Conservation (phyloP, 2,888 invertebrate genomes). For the Ecliptopera silaceata region DNA sequence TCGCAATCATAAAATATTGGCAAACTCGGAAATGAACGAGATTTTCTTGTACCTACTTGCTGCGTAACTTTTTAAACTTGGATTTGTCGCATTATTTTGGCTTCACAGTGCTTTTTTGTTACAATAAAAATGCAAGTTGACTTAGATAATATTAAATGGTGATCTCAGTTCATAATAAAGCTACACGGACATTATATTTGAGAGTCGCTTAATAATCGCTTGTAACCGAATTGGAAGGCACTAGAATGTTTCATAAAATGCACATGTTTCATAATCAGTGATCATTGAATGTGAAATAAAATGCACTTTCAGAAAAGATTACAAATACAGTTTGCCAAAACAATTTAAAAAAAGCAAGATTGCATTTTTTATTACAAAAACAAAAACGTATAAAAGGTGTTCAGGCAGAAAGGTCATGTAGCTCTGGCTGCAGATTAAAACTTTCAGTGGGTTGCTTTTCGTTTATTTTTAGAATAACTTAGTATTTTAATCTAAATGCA, state of each 20-base stretch:
- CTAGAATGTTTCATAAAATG: too few relatives aligned
- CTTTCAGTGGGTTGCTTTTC: conserved; percentile 18
- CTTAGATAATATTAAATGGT: too few relatives aligned
- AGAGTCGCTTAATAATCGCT: too few relatives aligned
- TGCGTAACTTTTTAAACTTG: conserved; percentile 37
- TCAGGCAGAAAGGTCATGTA: conserved; percentile 14
- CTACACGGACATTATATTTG: too few relatives aligned
- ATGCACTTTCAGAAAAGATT: not conserved
- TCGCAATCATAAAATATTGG: conserved; percentile 49
- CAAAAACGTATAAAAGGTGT: conserved; percentile 16
- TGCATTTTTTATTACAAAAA: conserved; percentile 13
- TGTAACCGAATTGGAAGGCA: too few relatives aligned
- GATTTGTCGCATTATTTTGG: conserved; percentile 24
- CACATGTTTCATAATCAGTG: too few relatives aligned
- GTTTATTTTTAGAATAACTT: not conserved
- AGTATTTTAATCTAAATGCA: too few relatives aligned
- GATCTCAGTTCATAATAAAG: too few relatives aligned
- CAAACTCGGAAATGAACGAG: conserved; percentile 51
- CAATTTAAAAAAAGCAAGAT: not conserved
- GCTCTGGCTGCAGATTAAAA: conserved; percentile 11
- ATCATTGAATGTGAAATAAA: too few relatives aligned
- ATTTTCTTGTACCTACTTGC: conserved; percentile 49
- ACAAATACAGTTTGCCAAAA: conserved; percentile 4
- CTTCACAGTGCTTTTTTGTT: too few relatives aligned
- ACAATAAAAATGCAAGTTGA: too few relatives aligned